Base-by-base conservation (phyloP, 2,113 vertebrate species). In the Sialia sialis region DNA sequence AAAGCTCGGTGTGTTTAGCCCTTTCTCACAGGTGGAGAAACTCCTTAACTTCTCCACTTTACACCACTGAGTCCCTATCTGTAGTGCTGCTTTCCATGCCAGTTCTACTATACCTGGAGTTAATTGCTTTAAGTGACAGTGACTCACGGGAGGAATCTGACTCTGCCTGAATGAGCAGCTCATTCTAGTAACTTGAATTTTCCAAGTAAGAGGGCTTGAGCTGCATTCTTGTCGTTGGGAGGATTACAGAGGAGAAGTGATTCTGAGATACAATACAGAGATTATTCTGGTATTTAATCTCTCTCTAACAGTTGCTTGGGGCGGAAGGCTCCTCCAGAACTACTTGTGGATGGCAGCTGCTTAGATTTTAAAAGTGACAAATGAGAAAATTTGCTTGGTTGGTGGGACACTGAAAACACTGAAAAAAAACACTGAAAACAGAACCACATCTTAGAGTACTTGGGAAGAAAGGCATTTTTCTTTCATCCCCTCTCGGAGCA, bases 401-500 rank as follows among this genome's bases (percentile, higher is more conserved):
- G 81, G 43, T 85, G 75, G 78, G 70, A 89, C 67, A 74, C n/a
- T n/a, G n/a, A n/a, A n/a, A 85, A 25, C 78, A 5, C 1, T 15
- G 62, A 83, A 73, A 63, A 59, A n/a, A n/a, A 85, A 25, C 78
- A 5, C 1, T 15, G 62, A 83, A 73, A 63, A 59, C 75, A 83
- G 55, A 85, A 23, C 70, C 84, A 80, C 69, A 77, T 90, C 60
- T 81, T 78, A 34, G 54, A 68, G 74, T 41, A 11, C 26, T 7
- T 55, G 83, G 63, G 74, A 83, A 87, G 64, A 84, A 87, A 77
- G 30, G 17, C 41, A 6, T 83, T 94, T 66, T 79, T 83, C 81
- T 95, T 89, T 85, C 39, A 43, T 89, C 84, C 92, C 23, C 67
- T 89, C 87, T 76, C 89, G 58, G 43, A 84, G 90, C 72, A 88